Base-by-base conservation (phyloP, 1,140 invertebrate genomes). In the Drosophila santomea region DNA sequence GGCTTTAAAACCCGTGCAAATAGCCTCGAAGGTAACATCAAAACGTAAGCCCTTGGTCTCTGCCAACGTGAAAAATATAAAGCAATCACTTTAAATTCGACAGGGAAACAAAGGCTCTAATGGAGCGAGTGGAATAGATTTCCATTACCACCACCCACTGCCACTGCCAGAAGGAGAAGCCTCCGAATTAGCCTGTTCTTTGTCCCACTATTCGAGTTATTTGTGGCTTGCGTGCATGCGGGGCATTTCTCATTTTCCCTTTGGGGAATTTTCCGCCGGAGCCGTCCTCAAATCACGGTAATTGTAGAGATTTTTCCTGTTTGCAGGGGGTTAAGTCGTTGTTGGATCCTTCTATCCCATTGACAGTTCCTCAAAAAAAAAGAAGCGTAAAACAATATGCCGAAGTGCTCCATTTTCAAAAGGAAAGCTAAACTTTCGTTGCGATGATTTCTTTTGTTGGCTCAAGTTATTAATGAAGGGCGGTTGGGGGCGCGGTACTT, bases 141-240 rank as follows among this genome's bases (percentile, higher is more conserved):
- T 35, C 11, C 32, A 43, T 35, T 45, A 2, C 17, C 43, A 20
- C 17, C 15, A 10, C 11, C 41, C 28, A 2, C 28, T 12, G 28
- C 48, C 48, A 51, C 15, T 20, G 1, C 1, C 20, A 20, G 1
- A 17, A 17, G 20, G 35, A 14, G 38, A 15, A 48, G 2, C 52
- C 25, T 15, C 35, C 25, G 20, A 41, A 11, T 36, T 35, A 38
- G 69, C 47, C 54, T 47, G 56, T 38, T 64, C 58, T 61, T 72
- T 72, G 55, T 60, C 64, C 32, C 71, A 61, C 58, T 78, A 82
- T 82, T 82, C 60, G 39, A 59, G 80, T 57, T 83, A 83, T 83
- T 84, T 67, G 69, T 55, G 83, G 80, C 69, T 83, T 79, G 80
- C 74, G 63, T 82, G 80, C 75, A 59, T 62, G 48, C 51, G 61